Base-by-base conservation (phyloP, 2,888 invertebrate species). In the Watsonalla cultraria region DNA sequence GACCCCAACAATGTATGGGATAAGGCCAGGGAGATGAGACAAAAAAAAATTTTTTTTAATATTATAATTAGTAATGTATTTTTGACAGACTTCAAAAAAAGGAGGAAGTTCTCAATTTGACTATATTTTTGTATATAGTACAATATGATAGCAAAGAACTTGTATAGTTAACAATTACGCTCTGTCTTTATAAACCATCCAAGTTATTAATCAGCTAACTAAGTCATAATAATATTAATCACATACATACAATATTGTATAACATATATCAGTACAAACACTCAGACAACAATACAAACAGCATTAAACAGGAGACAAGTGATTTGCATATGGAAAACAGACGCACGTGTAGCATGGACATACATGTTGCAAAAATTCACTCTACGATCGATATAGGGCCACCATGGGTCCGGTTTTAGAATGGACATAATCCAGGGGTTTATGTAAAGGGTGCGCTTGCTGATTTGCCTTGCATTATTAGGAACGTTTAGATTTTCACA, bases 281-380 rank as follows among this genome's bases (percentile, higher is more conserved):
- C 74, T 77, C 79, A 78, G 80, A 78, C 81, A 77, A 74, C 84
- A 86, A 89, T 86, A 84, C 87, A 87, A 88, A 87, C 82, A 84
- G 68, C 78, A 82, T 82, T 79, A 82, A 84, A 80, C 75, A 64
- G 78, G 86, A 86, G 87, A 80, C 80, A 69, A 78, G 76, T 82
- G 72, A 89, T 90, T 90, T 90, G 86, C 90, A 89, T 90, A 87
- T 81, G 87, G 84, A 82, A 84, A 83, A 80, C 68, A 73, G 78
- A 74, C 81, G 75, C 82, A 85, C 42, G 42, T 83, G 82, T 85
- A 82, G 78, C 49, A 33, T 49, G 15, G 82, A 70, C 66, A 66
- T 62, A 60, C 47, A 57, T 65, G 61, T 62, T 62, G 70, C 69
- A 70, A 69, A 74, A 70, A 72, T 72, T 68, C 54, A 51, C 45